Evolutionary conservation across 2,113 vertebrate genomes (phyloP), one percentile per base, ranked within the genome.

Genomic region (Benitochromis conjunctus): DNA sequence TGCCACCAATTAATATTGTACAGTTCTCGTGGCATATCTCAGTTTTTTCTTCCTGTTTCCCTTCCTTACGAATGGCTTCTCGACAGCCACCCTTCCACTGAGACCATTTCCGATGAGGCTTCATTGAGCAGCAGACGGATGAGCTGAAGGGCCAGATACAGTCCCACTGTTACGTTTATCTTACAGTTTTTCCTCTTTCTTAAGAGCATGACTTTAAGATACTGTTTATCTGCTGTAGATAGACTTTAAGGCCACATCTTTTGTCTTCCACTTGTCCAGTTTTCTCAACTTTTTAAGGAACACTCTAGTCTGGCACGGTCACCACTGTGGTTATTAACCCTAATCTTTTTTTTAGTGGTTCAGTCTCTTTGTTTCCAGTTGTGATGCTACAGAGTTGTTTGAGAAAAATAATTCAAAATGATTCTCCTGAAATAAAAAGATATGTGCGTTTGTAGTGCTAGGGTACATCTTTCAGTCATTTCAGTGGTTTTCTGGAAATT

Each of bases 321-420:
- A 71, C 13, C 60, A 64, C 10, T 64, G 60, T 64, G 21, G 38
- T 0, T 24, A 43, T 69, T 12, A 43, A 14, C 24, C 13, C 4
- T 43, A 43, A 43, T 43, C 12, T 36, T 21, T 43, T 16, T 31
- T 11, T 5, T 24, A 74, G 21, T 26, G n/a, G 24, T 43, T 71
- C 0, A 18, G 5, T 48, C 1, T 74, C 3, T 48, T 43, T 29
- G 14, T 48, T 29, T 74, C 2, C 41, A 74, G 41, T 1, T 74
- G 66, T 74, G 21, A 41, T n/a, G 16, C 21, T 46, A 43, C 38
- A 46, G 38, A 46, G 5, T 1, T 1, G 9, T 71, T 46, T 71
- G 66, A 46, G 41, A 26, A 71, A 8, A 24, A 0, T 71, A 7
- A 46, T 43, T 69, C 38, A 10, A 43, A 48, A 26, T 7, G 24